Base-by-base conservation (phyloP, 1,140 invertebrate species). In the Wasmannia auropunctata region DNA sequence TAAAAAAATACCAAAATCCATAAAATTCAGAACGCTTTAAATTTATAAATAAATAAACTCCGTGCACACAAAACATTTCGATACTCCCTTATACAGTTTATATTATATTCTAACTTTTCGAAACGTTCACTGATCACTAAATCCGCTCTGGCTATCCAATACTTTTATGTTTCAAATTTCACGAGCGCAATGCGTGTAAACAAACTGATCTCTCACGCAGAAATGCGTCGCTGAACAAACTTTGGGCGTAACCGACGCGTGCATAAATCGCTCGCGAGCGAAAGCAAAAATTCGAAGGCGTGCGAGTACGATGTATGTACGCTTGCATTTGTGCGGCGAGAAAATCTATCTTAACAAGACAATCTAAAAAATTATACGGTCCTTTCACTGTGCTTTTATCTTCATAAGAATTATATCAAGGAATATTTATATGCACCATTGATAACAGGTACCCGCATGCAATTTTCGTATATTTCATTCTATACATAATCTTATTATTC, bases 171-270 rank as follows among this genome's bases (percentile, higher is more conserved):
- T 34, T 69, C 16, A 40, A 69, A 80, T 80, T 80, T 80, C 6
- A 46, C 22, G 46, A 28, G 60, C 46, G 51, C 43, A 28, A 31
- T 79, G 31, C 60, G 43, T 51, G 62, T 49, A 25, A 80, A 80
- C 49, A 80, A 65, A 25, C 60, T 46, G 77, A 80, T 80, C 46
- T 80, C 46, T 69, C 77, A 65, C 31, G 31, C 46, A n/a, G 83
- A 62, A 79, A 86, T 83, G 86, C 88, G 88, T 88, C 76, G 70
- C 43, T 89, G 88, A 88, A 88, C 87, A 88, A 89, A 89, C 87
- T 86, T 86, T 86, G 87, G 87, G 88, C 88, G 88, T 88, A 88
- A 89, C 87, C 74, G 14, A 85, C 19, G 40, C 22, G 81, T 56
- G 69, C 85, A 86, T 89, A 89, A 89, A 89, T 88, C 28, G 58